Base-by-base conservation (phyloP, 2,888 invertebrate genomes). In the Apomyelois bistriatella region DNA sequence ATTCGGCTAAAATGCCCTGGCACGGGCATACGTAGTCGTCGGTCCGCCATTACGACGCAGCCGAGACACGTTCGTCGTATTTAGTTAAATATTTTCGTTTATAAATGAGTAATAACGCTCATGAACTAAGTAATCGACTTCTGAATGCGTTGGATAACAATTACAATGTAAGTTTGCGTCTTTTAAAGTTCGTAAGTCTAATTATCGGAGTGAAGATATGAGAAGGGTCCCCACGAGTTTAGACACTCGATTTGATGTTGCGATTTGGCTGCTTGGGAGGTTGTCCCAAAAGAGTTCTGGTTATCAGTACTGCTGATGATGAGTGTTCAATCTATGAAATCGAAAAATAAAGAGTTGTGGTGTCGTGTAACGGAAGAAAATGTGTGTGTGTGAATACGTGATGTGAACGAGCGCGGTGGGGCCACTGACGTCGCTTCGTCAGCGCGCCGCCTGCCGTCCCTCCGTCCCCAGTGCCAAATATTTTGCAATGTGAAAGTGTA, bases 121-220 rank as follows among this genome's bases (percentile, higher is more conserved):
- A 93, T 92, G 96, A 97, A 93, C 94, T 98, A 93, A 97, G 97
- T 93, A 95, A 96, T 93, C 96, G 95, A 94, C 95, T 98, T 94
- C 95, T 96, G 93, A 95, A 95, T 94, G 96, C 97, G 91, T 94
- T 98, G 93, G 98, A 98, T 95, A 95, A 94, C 93, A 96, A 97
- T 93, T 97, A 98, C 94, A 97, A 98, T 97, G 98, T 98, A 96
- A 97, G 97, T 93, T 89, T 84, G 69, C 78, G 82, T 82, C 82
- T 81, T 88, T 85, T 81, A 79, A 84, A 74, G 80, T 78, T 73
- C 72, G 72, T 79, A 86, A 77, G 75, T 76, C 74, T 73, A 74
- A 76, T 76, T 84, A 77, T 78, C 70, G 65, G 70, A 72, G 76
- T 68, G 67, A 74, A 83, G 83, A 83, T 89, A 84, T 74, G 83